phyloP scores from a whole-genome alignment of 2,113 vertebrate genomes.

The Malurus elegans region DNA sequence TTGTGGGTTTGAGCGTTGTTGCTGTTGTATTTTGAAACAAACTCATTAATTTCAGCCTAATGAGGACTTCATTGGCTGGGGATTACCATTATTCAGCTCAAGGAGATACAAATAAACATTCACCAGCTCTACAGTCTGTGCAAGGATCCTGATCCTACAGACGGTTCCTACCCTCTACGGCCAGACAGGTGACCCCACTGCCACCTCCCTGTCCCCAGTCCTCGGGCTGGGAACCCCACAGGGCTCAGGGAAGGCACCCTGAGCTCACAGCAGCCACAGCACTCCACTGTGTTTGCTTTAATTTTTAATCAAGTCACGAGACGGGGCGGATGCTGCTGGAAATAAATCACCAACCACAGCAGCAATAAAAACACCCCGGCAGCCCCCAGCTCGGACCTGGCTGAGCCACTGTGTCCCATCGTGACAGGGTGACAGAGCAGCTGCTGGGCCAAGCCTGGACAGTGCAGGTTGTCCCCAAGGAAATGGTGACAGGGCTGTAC shows the following conservation, averaged over 20 bases:
- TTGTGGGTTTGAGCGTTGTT: background rate
- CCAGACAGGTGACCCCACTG: background rate
- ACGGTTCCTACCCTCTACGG: background rate
- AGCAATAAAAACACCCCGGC: background rate
- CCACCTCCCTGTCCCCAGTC: background rate
- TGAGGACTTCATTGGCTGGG: background rate
- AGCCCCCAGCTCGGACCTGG: background rate
- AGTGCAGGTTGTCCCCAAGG: background rate
- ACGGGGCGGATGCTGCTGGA: background rate
- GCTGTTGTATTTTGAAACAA: background rate
- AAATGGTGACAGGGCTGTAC: background rate
- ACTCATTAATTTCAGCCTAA: background rate
- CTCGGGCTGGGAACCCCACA: fast-evolving
- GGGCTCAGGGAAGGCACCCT: background rate
- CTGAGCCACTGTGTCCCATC: background rate
- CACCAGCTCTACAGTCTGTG: background rate
- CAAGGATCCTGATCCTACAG: background rate
- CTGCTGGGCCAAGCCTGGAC: background rate
- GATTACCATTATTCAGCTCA: background rate
- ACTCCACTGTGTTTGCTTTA: background rate
- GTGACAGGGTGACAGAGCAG: background rate
- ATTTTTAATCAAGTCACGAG: slow-evolving; percentile 33
- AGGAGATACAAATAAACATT: background rate
- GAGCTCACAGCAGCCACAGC: background rate
- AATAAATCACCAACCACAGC: slow-evolving; percentile 47